A percentile compares a stretch with the other conserved stretches of the same genome.
Evolutionary conservation across 2,113 vertebrate genomes (phyloP).

Genomic region (Apaloderma vittatum): DNA sequence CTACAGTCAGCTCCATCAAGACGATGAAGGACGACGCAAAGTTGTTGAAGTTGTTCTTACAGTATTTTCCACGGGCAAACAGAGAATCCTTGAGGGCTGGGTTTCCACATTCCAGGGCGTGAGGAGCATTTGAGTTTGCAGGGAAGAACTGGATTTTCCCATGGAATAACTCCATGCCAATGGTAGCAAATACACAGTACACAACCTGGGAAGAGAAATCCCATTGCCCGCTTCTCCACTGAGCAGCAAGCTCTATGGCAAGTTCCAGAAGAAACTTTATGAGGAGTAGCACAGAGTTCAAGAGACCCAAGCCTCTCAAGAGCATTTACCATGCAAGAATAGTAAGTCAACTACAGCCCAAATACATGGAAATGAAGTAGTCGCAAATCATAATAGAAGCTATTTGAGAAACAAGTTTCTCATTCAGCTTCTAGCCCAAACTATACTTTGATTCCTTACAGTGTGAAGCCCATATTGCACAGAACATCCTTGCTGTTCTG

Average conservation of each 20-base stretch:
- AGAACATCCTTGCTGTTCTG: not conserved
- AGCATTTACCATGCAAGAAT: not conserved
- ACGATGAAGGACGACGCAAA: conserved; percentile 86
- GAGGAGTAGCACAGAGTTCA: not conserved
- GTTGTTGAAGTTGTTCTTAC: conserved; percentile 95
- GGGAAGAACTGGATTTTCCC: conserved; percentile 85
- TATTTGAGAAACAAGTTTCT: not conserved
- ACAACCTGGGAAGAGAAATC: conserved; percentile 82
- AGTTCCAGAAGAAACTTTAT: not conserved
- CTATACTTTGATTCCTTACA: not conserved
- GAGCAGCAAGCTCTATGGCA: not conserved
- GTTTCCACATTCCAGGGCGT: conserved; percentile 84
- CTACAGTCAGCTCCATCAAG: conserved; percentile 91
- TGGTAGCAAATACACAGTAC: conserved; percentile 91
- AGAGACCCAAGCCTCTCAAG: not conserved
- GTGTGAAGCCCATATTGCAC: not conserved
- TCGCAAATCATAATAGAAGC: not conserved
- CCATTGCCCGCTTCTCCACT: not conserved
- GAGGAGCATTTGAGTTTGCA: conserved; percentile 24
- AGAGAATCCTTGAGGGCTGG: conserved; percentile 78
- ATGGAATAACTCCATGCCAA: conserved; percentile 94
- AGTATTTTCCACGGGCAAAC: conserved; percentile 88
- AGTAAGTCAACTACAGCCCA: not conserved
- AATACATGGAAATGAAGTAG: not conserved
- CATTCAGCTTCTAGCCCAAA: not conserved